Base-by-base conservation (phyloP, 2,888 invertebrate species). In the Dasysyrphus tricinctus region DNA sequence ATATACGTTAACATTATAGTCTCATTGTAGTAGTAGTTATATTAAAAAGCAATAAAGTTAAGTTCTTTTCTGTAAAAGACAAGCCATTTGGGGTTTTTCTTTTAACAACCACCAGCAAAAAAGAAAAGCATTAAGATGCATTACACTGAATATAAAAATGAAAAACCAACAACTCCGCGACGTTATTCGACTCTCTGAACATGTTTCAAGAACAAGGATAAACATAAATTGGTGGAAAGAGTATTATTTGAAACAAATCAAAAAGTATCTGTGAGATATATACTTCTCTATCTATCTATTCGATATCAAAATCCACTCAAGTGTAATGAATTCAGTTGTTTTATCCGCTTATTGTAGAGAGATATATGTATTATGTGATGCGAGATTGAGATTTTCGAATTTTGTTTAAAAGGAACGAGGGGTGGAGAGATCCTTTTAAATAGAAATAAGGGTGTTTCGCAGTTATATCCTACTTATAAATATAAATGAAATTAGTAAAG, bases 41-140 rank as follows among this genome's bases (percentile, higher is more conserved):
- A 86, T 86, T 86, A 81, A 86, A 86, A 86, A 86, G 86, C 86
- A 86, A 86, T 86, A 86, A 86, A 86, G 24, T 75, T 75, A 61
- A 86, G 65, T 86, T 78, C 75, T 78, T 57, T 32, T 32, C 69
- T 54, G 69, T 42, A 54, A 69, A 75, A 74, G 70, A 81, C 81
- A 78, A 78, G 70, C 73, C 74, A 85, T 78, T 81, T 74, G 74
- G 74, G 85, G 77, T 59, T 61, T 86, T 81, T 56, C 63, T 81
- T 39, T 78, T 77, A 75, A 75, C 77, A 78, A 82, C 78, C 78
- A 70, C 77, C 80, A 42, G 29, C 2, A 54, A n/a, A n/a, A n/a
- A n/a, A n/a, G n/a, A 54, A 51, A 79, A 74, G 57, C 86, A 86
- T 86, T 78, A 86, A 70, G 74, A 86, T 86, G 78, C 81, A 86